Base-by-base conservation (phyloP, 2,113 vertebrate species). In the Gymnobelideus leadbeateri region DNA sequence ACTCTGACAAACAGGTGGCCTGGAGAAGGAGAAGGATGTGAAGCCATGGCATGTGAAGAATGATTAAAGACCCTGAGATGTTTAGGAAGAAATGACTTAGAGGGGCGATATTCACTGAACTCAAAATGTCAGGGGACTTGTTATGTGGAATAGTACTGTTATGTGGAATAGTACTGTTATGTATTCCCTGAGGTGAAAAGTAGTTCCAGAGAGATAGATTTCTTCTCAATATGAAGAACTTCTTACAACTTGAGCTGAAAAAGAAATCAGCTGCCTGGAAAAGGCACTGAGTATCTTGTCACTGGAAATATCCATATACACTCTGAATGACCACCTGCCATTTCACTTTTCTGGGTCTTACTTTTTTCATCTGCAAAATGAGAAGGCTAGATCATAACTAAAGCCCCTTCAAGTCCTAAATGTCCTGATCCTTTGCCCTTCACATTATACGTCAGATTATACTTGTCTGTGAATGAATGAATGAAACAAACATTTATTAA, bases 1-100 rank as follows among this genome's bases (percentile, higher is more conserved):
- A 47, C 8, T 90, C 46, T 9, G 14, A 50, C 31, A 5, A 96
- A 14, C 9, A 92, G 89, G 89, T 53, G 91, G n/a, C n/a, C 28
- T 25, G 6, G 24, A 54, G 8, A 21, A 43, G 3, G 23, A 43
- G 9, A 16, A 25, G 37, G 31, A 26, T 8, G 23, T 4, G 10
- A n/a, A 89, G n/a, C 5, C 14, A 4, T 6, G 54, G 0, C 24
- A 23, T 37, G 8, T 12, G 0, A 3, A n/a, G 8, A 1, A 84
- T 84, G 68, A 43, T 84, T 84, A 84, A 84, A 84, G 31, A 5
- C n/a, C 61, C 61, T 84, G n/a, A 43, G 68, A 43, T 84, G 37
- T 84, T 84, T 43, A 84, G 68, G 68, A 84, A 43, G 68, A 84
- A 43, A 84, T 43, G 19, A 21, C n/a, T 84, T 84, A 84, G 6